Conservation (phyloP, 2,797 vertebrate species). For the Tarsius wallacei region DNA sequence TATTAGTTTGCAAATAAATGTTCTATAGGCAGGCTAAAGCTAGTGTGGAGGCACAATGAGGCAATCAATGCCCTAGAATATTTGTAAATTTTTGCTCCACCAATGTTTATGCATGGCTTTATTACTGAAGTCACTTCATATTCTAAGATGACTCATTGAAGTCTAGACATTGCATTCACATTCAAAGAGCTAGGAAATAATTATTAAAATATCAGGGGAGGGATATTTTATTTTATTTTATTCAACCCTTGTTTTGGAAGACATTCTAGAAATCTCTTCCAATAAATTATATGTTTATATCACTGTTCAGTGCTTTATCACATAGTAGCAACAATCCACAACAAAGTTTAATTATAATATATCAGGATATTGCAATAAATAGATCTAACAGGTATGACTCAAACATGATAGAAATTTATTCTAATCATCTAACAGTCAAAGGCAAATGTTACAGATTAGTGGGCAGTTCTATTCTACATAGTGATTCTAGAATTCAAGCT, state of each 20-base stretch:
- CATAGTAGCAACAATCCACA: background rate
- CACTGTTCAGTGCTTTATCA: background rate
- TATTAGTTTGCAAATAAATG: background rate
- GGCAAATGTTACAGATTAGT: background rate
- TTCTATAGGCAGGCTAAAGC: background rate
- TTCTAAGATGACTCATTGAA: background rate
- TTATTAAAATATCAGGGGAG: background rate
- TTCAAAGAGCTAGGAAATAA: background rate
- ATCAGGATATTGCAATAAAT: background rate
- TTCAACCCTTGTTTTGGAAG: background rate
- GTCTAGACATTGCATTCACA: background rate
- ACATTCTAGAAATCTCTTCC: background rate
- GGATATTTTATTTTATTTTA: background rate
- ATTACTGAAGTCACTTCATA: background rate
- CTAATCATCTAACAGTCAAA: background rate
- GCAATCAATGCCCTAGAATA: background rate
- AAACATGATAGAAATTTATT: background rate
- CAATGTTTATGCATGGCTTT: background rate
- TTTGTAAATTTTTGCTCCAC: background rate
- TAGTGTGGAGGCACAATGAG: background rate
- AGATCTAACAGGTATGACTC: background rate
- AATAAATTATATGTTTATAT: background rate
- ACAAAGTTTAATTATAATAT: background rate
- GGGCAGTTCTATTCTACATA: background rate
- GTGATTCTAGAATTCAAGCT: background rate